These are phyloP conservation scores for Epizoanthus scotinus DNA, from an alignment of 92 coral and sea anemone species.

Conservation along the genomic window DNA sequence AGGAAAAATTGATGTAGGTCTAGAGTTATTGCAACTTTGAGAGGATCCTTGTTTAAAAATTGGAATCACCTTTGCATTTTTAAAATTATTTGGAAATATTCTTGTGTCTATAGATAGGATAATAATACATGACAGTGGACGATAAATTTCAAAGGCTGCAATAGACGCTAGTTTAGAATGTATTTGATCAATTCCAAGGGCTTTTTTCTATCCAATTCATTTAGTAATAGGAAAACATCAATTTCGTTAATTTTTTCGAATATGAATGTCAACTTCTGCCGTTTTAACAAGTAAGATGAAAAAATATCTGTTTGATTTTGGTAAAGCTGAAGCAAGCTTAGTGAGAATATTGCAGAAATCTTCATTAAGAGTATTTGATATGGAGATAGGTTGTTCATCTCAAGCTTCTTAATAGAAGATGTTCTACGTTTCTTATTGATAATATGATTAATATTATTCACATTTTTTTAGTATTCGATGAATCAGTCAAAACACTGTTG, in stretches of 20 bases:
- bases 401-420: slow-evolving; percentile 13
- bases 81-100: slow-evolving; percentile 31
- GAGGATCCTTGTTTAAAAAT: slow-evolving; percentile 45
- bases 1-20: slow-evolving; percentile 46
- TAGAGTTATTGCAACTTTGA: slow-evolving; percentile 24
- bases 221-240: slow-evolving; percentile 30
- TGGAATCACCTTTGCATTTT: slow-evolving; percentile 29
- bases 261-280: slow-evolving; percentile 9
- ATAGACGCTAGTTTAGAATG: slow-evolving; percentile 12
- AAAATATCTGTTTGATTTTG: slow-evolving; percentile 28
- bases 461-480: slow-evolving; percentile 35
- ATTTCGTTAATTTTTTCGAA: slow-evolving; percentile 28
- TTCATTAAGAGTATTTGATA: slow-evolving; percentile 24
- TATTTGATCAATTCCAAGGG: slow-evolving; percentile 10
- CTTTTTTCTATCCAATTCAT: slow-evolving; percentile 25
- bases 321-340: slow-evolving; percentile 27
- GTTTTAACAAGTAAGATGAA: slow-evolving; percentile 12
- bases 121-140: slow-evolving; percentile 24
- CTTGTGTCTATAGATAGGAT: slow-evolving; percentile 16
- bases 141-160: slow-evolving; percentile 20
- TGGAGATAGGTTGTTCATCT: slow-evolving; percentile 27
- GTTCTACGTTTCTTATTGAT: background rate
- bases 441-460: slow-evolving; percentile 21
- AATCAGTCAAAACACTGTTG: background rate
- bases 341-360: slow-evolving; percentile 9